Percentiles rank a stretch among this genome's conserved stretches.
Evolutionary conservation across 1,140 invertebrate species (phyloP).

Genomic region (Rhyzopertha dominica): DNA sequence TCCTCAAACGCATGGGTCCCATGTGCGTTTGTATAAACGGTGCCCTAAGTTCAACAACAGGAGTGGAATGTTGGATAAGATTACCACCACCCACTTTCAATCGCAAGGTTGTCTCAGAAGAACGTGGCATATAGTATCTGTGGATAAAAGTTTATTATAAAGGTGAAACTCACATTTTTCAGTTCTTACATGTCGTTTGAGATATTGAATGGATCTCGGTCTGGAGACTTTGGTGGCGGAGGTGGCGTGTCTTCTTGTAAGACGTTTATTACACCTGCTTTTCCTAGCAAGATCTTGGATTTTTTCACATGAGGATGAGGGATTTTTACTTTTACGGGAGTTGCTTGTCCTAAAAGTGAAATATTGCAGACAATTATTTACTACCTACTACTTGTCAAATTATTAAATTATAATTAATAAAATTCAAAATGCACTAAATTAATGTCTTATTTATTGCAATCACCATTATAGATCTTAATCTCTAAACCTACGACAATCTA

Average conservation of each 20-base stretch:
- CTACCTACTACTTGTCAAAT: constrained; percentile 32
- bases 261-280: constrained; percentile 93
- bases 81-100: constrained; percentile 78
- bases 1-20: constrained; percentile 75
- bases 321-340: constrained; percentile 81
- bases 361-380: constrained; percentile 5
- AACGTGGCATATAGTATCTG: constrained; percentile 89
- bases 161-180: background rate
- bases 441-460: too few relatives aligned
- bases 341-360: constrained; percentile 51
- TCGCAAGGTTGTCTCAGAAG: constrained; percentile 69
- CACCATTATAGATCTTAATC: too few relatives aligned
- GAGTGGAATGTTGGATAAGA: constrained; percentile 94
- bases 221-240: constrained; percentile 81
- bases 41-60: constrained; percentile 87
- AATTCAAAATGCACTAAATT: background rate
- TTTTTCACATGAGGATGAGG: constrained; percentile 93
- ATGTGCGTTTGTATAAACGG: constrained; percentile 96
- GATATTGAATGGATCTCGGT: constrained; percentile 96
- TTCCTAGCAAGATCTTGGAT: constrained; percentile 91
- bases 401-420: too few relatives aligned
- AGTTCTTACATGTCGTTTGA: constrained; percentile 90
- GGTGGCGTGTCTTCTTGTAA: constrained; percentile 85
- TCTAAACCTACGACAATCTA: too few relatives aligned
- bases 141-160: constrained; percentile 24